These are phyloP conservation scores for Gnathonemus echidnorhynchus DNA, from an alignment of 2,113 vertebrate species.

Conservation along the genomic window DNA sequence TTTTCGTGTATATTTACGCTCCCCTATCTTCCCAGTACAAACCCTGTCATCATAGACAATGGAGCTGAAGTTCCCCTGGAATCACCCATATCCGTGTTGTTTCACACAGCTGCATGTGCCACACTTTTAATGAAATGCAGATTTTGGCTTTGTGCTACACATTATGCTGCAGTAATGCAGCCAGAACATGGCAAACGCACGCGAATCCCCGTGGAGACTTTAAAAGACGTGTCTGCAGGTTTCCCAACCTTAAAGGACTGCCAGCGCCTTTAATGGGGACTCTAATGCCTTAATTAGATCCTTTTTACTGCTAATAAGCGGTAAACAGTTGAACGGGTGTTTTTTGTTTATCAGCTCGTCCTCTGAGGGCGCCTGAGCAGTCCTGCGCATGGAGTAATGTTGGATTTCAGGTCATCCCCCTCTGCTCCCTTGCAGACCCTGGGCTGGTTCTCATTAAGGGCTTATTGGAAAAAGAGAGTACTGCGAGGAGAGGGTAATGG, in stretches of 20 bases:
- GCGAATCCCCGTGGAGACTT: not conserved
- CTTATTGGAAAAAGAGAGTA: not conserved
- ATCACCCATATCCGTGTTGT: not conserved
- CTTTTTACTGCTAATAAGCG: not conserved
- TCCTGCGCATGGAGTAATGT: not conserved
- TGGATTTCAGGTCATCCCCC: not conserved
- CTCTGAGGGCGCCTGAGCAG: not conserved
- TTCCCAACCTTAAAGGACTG: not conserved
- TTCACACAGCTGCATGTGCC: not conserved
- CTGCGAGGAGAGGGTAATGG: not conserved
- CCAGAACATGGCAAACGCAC: not conserved
- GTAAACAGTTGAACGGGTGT: not conserved
- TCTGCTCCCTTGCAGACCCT: not conserved
- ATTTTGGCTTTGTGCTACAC: not conserved
- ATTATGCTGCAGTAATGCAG: not conserved
- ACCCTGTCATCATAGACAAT: not conserved
- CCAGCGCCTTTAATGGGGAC: not conserved
- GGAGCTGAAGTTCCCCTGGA: not conserved
- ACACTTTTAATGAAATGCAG: not conserved
- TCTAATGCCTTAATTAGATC: slow-evolving; percentile 2
- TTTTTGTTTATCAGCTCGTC: not conserved
- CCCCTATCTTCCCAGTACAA: not conserved
- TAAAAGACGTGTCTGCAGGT: not conserved
- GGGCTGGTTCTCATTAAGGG: not conserved
- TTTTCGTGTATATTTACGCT: not conserved